Evolutionary conservation across 2,113 vertebrate genomes (phyloP).

Genomic region (Psephotus haematonotus): DNA sequence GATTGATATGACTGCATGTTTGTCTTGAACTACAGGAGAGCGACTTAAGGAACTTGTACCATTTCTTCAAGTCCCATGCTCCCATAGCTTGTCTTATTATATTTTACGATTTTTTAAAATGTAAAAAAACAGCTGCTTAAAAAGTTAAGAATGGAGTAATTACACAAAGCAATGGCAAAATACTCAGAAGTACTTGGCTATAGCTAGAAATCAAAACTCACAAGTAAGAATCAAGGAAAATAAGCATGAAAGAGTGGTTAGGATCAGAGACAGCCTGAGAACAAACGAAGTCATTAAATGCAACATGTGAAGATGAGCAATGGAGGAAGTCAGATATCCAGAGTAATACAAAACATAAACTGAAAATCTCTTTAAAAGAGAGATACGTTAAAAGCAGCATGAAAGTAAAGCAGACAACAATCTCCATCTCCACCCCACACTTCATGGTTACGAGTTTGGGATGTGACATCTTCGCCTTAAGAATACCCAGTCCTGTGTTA

Average conservation of each 20-base stretch:
- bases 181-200: not conserved
- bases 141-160: not conserved
- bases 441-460: not conserved
- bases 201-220: not conserved
- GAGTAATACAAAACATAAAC: not conserved
- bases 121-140: not conserved
- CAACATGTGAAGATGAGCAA: not conserved
- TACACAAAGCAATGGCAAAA: not conserved
- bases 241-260: not conserved
- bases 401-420: not conserved
- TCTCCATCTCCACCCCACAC: not conserved
- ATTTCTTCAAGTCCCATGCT: not conserved
- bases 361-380: not conserved
- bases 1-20: not conserved
- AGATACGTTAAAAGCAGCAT: not conserved
- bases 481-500: not conserved
- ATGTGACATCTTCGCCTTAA: not conserved
- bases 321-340: not conserved
- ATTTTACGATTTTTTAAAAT: not conserved
- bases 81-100: not conserved
- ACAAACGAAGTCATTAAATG: not conserved
- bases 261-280: not conserved
- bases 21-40: not conserved
- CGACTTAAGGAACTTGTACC: not conserved
- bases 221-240: not conserved